Percentiles rank a stretch among this genome's conserved stretches.
Conservation (phyloP, 2,113 vertebrate genomes). For the Cygnus atratus region DNA sequence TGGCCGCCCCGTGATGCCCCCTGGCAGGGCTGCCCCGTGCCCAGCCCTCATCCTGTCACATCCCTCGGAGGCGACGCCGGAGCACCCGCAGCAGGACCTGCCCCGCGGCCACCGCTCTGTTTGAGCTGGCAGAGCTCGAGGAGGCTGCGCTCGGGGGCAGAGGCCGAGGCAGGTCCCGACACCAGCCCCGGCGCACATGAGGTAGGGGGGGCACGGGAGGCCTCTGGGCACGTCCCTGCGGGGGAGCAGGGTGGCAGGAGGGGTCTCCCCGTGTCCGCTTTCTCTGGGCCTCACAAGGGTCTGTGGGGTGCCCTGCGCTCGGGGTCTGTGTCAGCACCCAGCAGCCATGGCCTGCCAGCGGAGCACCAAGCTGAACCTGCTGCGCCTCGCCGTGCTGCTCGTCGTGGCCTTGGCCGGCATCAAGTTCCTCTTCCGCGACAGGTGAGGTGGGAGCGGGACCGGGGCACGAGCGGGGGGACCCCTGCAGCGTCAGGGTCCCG, state of each 20-base stretch:
- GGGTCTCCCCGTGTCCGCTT: background rate
- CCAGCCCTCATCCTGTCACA: background rate
- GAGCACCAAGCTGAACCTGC: conserved; percentile 58
- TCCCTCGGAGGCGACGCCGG: background rate
- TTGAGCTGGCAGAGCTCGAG: background rate
- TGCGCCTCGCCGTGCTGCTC: conserved; percentile 62
- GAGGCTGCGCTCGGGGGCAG: background rate
- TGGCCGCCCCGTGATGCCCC: background rate
- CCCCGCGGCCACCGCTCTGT: background rate
- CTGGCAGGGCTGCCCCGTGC: background rate
- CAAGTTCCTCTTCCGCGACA: conserved; percentile 67
- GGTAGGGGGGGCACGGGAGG: background rate
- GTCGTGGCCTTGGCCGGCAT: conserved; percentile 57
- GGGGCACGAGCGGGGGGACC: background rate
- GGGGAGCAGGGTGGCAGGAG: background rate
- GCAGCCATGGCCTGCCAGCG: conserved; percentile 63
- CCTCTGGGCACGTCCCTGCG: fast-evolving
- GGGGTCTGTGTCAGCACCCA: background rate
- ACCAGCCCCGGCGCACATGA: background rate
- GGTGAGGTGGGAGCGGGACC: conserved; percentile 56
- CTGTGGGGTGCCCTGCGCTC: background rate
- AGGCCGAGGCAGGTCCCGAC: background rate
- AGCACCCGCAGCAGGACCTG: background rate
- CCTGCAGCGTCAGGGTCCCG: fast-evolving
- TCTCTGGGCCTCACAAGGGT: background rate